Conservation (phyloP, 2,888 invertebrate species). For the Hanleya hanleyi region DNA sequence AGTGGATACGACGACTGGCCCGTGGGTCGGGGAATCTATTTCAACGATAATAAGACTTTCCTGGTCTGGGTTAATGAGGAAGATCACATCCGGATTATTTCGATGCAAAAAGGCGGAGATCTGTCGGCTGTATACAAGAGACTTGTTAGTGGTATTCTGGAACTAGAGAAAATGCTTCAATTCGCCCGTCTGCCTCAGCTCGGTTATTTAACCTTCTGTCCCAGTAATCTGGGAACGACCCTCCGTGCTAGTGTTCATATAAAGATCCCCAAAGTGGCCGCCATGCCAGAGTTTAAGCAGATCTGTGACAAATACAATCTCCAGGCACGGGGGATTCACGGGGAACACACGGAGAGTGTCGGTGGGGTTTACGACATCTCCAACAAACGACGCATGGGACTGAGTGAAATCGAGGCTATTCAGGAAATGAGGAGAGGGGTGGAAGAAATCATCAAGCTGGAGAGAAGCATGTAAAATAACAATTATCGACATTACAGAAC, state of each 20-base stretch:
- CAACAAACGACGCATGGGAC: neutral
- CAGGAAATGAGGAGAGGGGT: neutral
- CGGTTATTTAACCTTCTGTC: slow-evolving; percentile 89
- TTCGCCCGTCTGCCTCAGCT: slow-evolving; percentile 73
- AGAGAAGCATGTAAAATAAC: neutral
- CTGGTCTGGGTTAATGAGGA: too few species aligned
- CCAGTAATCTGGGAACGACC: slow-evolving; percentile 89
- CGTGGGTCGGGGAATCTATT: too few species aligned
- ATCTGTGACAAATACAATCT: slow-evolving; percentile 86
- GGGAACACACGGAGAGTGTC: too few species aligned
- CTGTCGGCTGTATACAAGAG: neutral
- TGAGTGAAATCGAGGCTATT: slow-evolving; percentile 1
- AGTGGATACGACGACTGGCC: too few species aligned
- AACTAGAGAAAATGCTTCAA: neutral
- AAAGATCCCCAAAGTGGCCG: too few species aligned
- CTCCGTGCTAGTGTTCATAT: slow-evolving; percentile 98
- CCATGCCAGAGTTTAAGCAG: too few species aligned
- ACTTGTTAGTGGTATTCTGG: neutral
- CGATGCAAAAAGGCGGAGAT: too few species aligned
- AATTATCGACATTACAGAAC: too few species aligned
- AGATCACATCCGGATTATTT: too few species aligned
- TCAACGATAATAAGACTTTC: too few species aligned
- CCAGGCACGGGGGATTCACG: too few species aligned
- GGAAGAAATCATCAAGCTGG: neutral
- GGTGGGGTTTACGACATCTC: too few species aligned